Evolutionary conservation across 1,140 invertebrate genomes (phyloP).

Genomic region (Drosophila equinoxialis): DNA sequence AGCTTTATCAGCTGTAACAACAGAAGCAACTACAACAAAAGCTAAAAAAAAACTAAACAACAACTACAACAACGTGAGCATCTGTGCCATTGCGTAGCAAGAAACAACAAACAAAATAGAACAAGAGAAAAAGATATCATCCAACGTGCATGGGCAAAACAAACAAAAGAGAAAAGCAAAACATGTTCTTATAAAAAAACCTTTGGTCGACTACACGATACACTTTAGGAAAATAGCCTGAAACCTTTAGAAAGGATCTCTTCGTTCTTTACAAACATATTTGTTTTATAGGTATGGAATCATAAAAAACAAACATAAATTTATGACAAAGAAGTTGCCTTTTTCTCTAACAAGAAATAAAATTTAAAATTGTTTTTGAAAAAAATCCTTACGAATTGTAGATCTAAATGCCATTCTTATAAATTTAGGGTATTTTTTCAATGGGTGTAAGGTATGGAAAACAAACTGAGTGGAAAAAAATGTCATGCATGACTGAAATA

Average conservation of each 20-base stretch:
- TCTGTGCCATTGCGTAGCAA: constrained; percentile 38
- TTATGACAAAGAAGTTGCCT: too few species aligned
- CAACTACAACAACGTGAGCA: constrained; percentile 29
- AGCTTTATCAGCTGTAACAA: constrained; percentile 71
- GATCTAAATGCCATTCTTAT: neutral
- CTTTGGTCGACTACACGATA: neutral
- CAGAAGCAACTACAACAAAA: constrained; percentile 25
- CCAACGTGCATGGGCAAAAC: constrained; percentile 26
- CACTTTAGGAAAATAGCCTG: neutral
- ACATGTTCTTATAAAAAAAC: neutral
- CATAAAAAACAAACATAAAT: too few species aligned
- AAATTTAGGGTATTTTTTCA: neutral
- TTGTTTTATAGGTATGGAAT: too few species aligned
- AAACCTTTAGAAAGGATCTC: too few species aligned
- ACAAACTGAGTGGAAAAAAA: constrained; percentile 72
- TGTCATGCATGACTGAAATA: constrained; percentile 76
- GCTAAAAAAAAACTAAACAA: constrained; percentile 27
- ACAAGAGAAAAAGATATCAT: constrained; percentile 18
- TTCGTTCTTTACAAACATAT: too few species aligned
- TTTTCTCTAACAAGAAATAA: too few species aligned
- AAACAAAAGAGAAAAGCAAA: constrained; percentile 32
- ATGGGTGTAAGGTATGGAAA: neutral
- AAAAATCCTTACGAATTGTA: too few species aligned
- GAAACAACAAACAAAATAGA: constrained; percentile 29
- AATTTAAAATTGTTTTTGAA: too few species aligned